Evolutionary conservation across 2,113 vertebrate species (phyloP).

Genomic region (Sula dactylatra): DNA sequence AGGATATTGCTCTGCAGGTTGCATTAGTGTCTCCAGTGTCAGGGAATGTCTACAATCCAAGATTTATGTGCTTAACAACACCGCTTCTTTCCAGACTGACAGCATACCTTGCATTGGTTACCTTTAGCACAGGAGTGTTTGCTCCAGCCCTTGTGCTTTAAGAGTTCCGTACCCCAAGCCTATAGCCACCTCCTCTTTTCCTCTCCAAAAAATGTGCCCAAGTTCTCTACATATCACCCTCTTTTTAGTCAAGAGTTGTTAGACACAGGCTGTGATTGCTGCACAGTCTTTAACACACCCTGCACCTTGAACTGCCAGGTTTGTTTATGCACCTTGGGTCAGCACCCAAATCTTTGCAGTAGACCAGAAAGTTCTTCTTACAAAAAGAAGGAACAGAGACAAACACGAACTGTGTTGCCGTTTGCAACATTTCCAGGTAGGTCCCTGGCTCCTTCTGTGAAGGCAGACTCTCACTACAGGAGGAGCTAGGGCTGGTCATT

Average conservation of each 20-base stretch:
- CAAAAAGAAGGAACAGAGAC: not conserved
- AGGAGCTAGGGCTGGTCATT: not conserved
- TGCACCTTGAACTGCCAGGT: not conserved
- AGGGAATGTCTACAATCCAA: not conserved
- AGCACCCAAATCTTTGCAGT: not conserved
- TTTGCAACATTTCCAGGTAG: not conserved
- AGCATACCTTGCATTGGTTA: not conserved
- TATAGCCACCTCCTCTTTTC: not conserved
- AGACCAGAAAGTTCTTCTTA: constrained; percentile 11
- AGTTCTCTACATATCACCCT: not conserved
- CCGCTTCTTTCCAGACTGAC: not conserved
- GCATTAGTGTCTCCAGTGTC: not conserved
- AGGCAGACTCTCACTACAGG: not conserved
- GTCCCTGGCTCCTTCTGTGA: not conserved
- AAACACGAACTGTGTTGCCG: not conserved
- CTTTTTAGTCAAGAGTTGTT: not conserved
- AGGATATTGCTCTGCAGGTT: not conserved
- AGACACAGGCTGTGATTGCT: not conserved
- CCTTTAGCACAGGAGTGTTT: not conserved
- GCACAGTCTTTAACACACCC: not conserved
- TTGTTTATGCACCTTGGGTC: not conserved
- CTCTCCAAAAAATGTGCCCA: not conserved
- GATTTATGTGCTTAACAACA: not conserved
- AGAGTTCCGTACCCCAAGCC: not conserved
- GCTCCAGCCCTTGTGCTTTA: not conserved